Conservation (phyloP, 2,888 invertebrate genomes). For the Syrphus vitripennis region DNA sequence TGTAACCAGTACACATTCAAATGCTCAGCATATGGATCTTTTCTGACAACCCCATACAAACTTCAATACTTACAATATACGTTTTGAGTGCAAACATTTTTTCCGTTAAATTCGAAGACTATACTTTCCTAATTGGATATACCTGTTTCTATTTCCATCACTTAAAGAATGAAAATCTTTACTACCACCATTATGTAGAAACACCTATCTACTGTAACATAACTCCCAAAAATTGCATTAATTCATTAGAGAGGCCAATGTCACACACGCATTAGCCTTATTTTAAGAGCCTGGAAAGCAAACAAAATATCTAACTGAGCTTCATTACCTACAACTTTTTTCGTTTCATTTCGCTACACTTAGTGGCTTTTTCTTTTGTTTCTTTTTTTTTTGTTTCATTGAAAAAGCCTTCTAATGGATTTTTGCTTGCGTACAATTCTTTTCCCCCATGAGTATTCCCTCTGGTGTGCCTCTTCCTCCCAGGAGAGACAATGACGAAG, state of each 20-base stretch:
- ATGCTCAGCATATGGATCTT: too few relatives aligned
- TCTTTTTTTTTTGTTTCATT: conserved; percentile 1
- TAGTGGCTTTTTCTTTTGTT: conserved; percentile 14
- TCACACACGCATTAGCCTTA: conserved; percentile 51
- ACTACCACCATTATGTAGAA: neutral
- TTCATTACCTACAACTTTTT: neutral
- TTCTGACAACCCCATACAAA: too few relatives aligned
- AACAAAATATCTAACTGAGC: neutral
- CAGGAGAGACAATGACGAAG: conserved; percentile 53
- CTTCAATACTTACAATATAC: too few relatives aligned
- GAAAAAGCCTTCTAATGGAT: conserved; percentile 64
- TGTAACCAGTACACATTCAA: too few relatives aligned
- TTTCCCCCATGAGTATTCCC: conserved; percentile 12
- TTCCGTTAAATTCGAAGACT: too few relatives aligned
- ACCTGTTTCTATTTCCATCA: neutral
- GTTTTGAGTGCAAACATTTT: too few relatives aligned
- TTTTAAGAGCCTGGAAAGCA: conserved; percentile 11
- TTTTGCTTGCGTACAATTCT: conserved; percentile 2
- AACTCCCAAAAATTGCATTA: conserved; percentile 61
- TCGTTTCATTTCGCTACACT: conserved; percentile 40
- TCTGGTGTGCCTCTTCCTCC: neutral
- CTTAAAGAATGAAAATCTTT: neutral
- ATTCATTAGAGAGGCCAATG: conserved; percentile 65
- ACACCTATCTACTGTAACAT: neutral
- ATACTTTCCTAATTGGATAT: neutral